Base-by-base conservation (phyloP, 2,888 invertebrate species). In the Altica lythri region DNA sequence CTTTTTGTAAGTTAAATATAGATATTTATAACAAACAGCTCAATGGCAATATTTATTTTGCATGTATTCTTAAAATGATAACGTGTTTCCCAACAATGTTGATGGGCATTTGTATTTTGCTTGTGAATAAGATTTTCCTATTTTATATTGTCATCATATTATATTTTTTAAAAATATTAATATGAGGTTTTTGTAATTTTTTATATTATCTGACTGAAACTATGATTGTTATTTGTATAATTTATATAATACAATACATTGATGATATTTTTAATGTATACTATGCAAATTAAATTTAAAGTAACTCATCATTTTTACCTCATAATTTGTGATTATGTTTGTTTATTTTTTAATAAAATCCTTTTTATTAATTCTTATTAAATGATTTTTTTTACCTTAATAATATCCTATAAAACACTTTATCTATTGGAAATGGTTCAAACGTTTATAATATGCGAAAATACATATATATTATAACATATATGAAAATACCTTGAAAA, bases 131-230 rank as follows among this genome's bases (percentile, higher is more conserved):
- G n/a, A 16, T n/a, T n/a, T n/a, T n/a, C 30, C 43, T 40, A 22
- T n/a, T 10, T 38, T 6, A 25, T 38, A 45, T 55, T 50, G 42
- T 52, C 55, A n/a, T n/a, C n/a, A 43, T 55, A 45, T 52, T 53
- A 32, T 57, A 53, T 53, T 53, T n/a, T n/a, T 53, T 27, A 49
- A 57, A 53, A 57, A 46, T 46, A 48, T 48, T 35, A 51, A 52
- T 51, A 22, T 52, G 52, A 50, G 34, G 49, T 49, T 48, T 40
- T 53, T 53, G 46, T 32, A 53, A 35, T 42, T 49, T 48, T 38
- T 56, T 37, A 37, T 49, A 38, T 40, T 44, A 22, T 54, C 38
- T 37, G 34, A 50, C 50, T 46, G 42, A 51, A 50, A 46, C 46
- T 55, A 55, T 47, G 29, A 43, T 51, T 46, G 45, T 50, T 43